Evolutionary conservation across 2,888 invertebrate genomes (phyloP).

Genomic region (Drosophila melanocephala): DNA sequence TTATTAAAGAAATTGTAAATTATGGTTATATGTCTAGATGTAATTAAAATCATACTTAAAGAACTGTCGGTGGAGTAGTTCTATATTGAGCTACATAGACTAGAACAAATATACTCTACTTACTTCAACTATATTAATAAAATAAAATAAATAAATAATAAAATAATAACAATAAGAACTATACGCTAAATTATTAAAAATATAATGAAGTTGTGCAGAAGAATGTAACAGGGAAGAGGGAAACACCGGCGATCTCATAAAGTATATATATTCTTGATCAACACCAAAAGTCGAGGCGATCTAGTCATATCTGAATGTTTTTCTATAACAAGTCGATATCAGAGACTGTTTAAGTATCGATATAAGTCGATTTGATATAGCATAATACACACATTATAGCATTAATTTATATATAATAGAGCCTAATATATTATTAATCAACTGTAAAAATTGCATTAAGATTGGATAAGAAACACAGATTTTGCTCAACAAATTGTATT

Average conservation of each 20-base stretch:
- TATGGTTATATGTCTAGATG: too few relatives aligned
- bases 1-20: background rate
- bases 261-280: background rate
- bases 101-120: background rate
- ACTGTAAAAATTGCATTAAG: background rate
- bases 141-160: background rate
- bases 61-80: accelerated
- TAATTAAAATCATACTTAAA: background rate
- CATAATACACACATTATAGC: background rate
- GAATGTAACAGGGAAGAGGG: background rate
- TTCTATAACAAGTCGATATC: background rate
- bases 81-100: background rate
- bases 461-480: background rate
- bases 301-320: background rate
- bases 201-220: background rate
- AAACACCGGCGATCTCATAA: background rate
- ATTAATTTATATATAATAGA: background rate
- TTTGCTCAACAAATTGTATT: too few relatives aligned
- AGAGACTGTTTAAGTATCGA: background rate
- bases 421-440: background rate
- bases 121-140: background rate
- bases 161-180: background rate
- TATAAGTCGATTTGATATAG: background rate
- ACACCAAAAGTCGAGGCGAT: background rate
- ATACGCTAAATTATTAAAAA: background rate